These are phyloP conservation scores for Charadrius vociferus DNA, from an alignment of 2,113 vertebrate species.

Conservation along the genomic window DNA sequence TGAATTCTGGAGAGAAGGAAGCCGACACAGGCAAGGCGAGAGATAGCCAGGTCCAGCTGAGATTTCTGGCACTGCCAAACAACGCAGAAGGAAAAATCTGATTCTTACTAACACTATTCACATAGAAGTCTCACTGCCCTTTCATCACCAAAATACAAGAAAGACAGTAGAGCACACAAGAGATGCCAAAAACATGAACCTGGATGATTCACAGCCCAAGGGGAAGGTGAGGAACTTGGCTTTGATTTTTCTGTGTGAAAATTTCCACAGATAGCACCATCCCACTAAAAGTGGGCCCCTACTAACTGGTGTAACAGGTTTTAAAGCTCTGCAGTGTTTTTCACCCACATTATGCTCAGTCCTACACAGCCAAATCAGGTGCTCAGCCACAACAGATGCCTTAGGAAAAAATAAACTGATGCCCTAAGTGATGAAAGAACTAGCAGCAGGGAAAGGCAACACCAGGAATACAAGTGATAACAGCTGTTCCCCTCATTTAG, in stretches of 20 bases:
- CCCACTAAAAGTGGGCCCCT: not conserved
- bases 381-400: not conserved
- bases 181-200: not conserved
- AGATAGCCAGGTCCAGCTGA: not conserved
- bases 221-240: conserved; percentile 11
- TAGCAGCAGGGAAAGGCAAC: not conserved
- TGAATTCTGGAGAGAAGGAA: not conserved
- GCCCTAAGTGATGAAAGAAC: not conserved
- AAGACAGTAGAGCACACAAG: not conserved
- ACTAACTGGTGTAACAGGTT: conserved; percentile 30
- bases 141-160: not conserved
- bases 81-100: not conserved
- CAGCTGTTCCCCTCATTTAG: not conserved
- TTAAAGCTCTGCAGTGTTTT: not conserved
- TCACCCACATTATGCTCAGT: not conserved
- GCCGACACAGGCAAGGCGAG: not conserved
- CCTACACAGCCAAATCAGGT: not conserved
- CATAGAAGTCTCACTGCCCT: not conserved
- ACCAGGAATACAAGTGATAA: not conserved
- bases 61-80: not conserved
- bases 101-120: not conserved
- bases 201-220: not conserved
- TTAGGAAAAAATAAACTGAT: not conserved
- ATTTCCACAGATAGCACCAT: not conserved
- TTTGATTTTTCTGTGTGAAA: conserved; percentile 7